Evolutionary conservation across 2,888 invertebrate species (phyloP), one percentile per base, ranked within the genome.

Genomic region (Polyploca ridens): DNA sequence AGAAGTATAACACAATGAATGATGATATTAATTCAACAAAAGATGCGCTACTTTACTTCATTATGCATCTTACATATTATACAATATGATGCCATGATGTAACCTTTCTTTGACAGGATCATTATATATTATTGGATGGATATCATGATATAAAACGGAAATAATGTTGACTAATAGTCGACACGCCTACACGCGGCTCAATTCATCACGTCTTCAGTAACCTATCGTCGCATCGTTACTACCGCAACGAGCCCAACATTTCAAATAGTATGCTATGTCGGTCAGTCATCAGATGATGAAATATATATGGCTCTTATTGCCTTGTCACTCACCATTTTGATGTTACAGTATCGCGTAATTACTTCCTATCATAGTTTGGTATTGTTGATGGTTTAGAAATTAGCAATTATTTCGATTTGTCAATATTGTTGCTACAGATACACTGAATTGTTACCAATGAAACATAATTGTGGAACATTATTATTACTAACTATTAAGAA

Each of bases 31-130:
- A 83, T 82, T 76, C 76, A 81, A 89, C 87, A 88, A 90, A 90
- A 88, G 87, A 85, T 81, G 87, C 80, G 81, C 85, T 83, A 88
- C 86, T 86, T 87, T 82, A 83, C 80, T 88, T 89, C 78, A 80
- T 82, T 81, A 79, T 79, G 83, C 80, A 79, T 83, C 82, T 67
- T 75, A 81, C 81, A 79, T 81, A 84, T 84, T 82, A 77, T 75
- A 84, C 87, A 87, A 90, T 86, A 79, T 80, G 71, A 68, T 66
- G 41, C 35, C 78, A 77, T 90, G 86, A 86, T 84, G 85, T 83
- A 89, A 90, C 80, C 80, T 79, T 79, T 78, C 73, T 79, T 82
- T 82, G 84, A 85, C 79, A 79, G 76, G 75, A 83, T 90, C 84
- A 89, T 90, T 90, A 78, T 77, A 78, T 79, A 77, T 82, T 84